Evolutionary conservation across 1,140 invertebrate genomes (phyloP), one percentile per base, ranked within the genome.

Genomic region (Drosophila suzukii): DNA sequence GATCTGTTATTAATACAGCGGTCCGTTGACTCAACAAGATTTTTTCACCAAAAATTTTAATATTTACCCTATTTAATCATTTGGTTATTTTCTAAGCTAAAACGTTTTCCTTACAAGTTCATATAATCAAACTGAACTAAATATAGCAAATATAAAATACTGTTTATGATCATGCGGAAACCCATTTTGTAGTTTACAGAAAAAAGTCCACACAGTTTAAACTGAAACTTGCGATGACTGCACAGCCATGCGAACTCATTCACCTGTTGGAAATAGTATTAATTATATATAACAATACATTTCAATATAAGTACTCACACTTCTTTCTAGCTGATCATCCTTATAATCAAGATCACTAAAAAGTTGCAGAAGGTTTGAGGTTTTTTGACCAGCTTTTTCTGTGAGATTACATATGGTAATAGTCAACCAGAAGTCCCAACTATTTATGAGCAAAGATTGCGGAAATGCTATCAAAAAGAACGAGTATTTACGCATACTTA

Each of bases 61-160:
- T 10, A 10, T 10, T 34, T 10, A 34, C 32, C 7, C 1, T 1
- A 34, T 34, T 8, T 10, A 24, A 7, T 17, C 1, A 8, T n/a
- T 41, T 15, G 6, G 7, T 6, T 43, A 15, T 43, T 10, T 15
- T 36, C n/a, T 43, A 10, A 43, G 4, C 8, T 43, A 1, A 17
- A 17, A 20, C 2, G 4, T 0, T 20, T 5, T 3, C 4, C 10
- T 20, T 12, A 61, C 12, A 82, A 62, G 34, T 85, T 80, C 49
- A 71, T 59, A 44, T 46, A 85, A 57, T 85, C 81, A 49, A 81
- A 78, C 34, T 85, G 82, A 20, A 79, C 58, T 13, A 85, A 56
- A 38, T 62, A 85, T 8, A 85, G 6, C 13, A 85, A 47, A 20
- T 85, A 85, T 5, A 75, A 6, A 7, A 70, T 20, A 7, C 47